These are phyloP conservation scores for Sisyra terminalis DNA, from an alignment of 2,888 invertebrate genomes.

Conservation along the genomic window DNA sequence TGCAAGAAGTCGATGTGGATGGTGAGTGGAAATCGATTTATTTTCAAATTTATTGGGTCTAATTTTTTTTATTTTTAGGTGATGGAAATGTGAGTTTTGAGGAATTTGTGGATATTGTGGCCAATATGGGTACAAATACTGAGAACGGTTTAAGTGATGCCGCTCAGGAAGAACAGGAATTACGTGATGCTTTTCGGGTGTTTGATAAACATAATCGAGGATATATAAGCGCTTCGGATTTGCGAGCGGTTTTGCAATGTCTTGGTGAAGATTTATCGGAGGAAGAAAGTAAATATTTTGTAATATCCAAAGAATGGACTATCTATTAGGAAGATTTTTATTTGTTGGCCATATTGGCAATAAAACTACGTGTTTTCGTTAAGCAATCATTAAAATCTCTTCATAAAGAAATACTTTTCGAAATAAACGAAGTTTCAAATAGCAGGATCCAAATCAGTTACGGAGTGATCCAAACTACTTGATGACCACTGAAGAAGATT, in stretches of 20 bases:
- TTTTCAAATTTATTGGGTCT: slow-evolving; percentile 2
- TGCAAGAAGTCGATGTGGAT: slow-evolving; percentile 67
- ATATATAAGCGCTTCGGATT: slow-evolving; percentile 77
- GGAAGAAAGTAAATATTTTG: slow-evolving; percentile 84
- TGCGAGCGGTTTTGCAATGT: slow-evolving; percentile 75
- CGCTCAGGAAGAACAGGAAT: slow-evolving; percentile 60
- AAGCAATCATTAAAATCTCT: too few species aligned
- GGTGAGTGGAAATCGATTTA: slow-evolving; percentile 33
- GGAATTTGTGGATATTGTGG: slow-evolving; percentile 67
- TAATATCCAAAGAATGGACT: too few species aligned
- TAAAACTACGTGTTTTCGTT: too few species aligned
- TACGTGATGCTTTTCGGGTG: slow-evolving; percentile 73
- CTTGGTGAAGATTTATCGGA: slow-evolving; percentile 77
- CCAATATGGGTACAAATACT: slow-evolving; percentile 22
- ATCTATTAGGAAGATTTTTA: too few species aligned
- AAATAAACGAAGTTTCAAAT: too few species aligned
- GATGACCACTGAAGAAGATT: too few species aligned
- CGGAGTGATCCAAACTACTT: too few species aligned
- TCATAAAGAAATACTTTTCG: too few species aligned
- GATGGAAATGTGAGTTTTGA: slow-evolving; percentile 80
- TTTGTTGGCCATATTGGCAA: too few species aligned
- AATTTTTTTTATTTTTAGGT: slow-evolving; percentile 31
- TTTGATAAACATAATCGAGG: slow-evolving; percentile 88
- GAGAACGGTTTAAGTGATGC: slow-evolving; percentile 13
- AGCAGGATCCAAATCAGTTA: too few species aligned